A percentile compares a stretch with the other conserved stretches of the same genome.
Conservation (phyloP, 2,113 vertebrate species). For the Ictalurus furcatus region DNA sequence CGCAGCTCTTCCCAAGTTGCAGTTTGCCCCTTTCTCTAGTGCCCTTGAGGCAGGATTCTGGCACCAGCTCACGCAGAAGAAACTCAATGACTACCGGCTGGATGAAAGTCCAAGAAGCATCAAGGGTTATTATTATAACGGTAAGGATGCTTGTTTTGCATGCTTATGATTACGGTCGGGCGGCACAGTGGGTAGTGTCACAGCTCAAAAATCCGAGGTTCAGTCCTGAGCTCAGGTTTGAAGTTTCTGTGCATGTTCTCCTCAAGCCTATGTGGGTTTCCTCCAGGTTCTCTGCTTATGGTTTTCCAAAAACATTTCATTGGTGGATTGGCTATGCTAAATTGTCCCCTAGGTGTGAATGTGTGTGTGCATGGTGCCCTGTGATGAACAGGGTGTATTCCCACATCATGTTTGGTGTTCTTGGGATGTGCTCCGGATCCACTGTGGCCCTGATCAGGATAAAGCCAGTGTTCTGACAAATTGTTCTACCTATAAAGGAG, state of each 20-base stretch:
- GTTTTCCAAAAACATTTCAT: background rate
- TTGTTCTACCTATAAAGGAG: background rate
- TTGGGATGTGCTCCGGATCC: background rate
- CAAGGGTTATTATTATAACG: conserved; percentile 94
- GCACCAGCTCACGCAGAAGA: conserved; percentile 94
- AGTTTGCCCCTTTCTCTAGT: conserved; percentile 93
- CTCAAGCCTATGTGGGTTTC: background rate
- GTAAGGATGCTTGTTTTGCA: conserved; percentile 36
- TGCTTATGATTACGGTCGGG: background rate
- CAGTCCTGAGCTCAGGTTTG: background rate
- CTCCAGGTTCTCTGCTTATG: background rate
- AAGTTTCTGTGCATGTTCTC: background rate
- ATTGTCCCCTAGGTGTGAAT: background rate
- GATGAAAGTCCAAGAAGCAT: conserved; percentile 89
- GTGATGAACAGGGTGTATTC: background rate
- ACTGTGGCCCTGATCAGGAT: background rate
- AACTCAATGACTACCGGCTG: conserved; percentile 89
- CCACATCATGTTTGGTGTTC: background rate
- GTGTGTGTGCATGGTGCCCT: background rate
- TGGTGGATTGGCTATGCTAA: background rate
- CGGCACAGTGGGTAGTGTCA: background rate
- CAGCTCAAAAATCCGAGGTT: background rate
- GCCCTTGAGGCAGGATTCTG: conserved; percentile 96
- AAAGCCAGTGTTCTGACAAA: background rate
- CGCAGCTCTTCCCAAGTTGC: conserved; percentile 71